Evolutionary conservation across 2,888 invertebrate genomes (phyloP).

Genomic region (Andrena hattorfiana): DNA sequence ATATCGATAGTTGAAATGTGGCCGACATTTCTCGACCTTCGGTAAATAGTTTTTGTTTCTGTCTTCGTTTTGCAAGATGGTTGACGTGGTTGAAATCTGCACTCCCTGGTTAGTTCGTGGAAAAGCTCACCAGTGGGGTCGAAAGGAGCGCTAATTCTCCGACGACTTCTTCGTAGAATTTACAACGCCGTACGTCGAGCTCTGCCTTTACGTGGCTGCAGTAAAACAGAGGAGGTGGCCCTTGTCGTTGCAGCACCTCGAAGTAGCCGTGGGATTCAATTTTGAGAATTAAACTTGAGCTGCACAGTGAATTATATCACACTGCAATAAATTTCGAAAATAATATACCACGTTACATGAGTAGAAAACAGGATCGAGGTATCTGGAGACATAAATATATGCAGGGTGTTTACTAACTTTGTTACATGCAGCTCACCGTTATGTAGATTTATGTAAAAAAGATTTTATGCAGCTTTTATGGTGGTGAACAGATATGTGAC

Average conservation of each 20-base stretch:
- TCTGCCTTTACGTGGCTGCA: conserved; percentile 6
- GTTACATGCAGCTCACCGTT: background rate
- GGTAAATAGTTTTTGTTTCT: background rate
- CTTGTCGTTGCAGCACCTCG: conserved; percentile 5
- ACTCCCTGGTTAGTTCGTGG: background rate
- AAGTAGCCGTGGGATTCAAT: conserved; percentile 52
- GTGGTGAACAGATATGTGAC: too few species aligned
- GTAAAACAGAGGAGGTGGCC: conserved; percentile 28
- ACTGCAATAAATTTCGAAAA: conserved; percentile 32
- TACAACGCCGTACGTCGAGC: conserved; percentile 45
- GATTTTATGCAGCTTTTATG: too few species aligned
- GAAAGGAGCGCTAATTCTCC: conserved; percentile 49
- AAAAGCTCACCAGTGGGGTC: background rate
- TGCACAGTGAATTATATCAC: conserved; percentile 48
- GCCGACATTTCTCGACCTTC: background rate
- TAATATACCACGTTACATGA: conserved; percentile 29
- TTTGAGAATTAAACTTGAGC: conserved; percentile 58
- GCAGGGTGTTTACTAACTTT: too few species aligned
- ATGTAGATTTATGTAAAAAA: too few species aligned
- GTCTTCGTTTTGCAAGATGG: background rate
- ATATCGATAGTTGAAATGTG: too few species aligned
- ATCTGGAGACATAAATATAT: background rate
- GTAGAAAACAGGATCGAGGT: background rate
- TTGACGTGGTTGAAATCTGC: background rate
- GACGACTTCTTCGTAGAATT: conserved; percentile 48